Base-by-base conservation (phyloP, 1,140 invertebrate species). In the Cyphomyrmex costatus region DNA sequence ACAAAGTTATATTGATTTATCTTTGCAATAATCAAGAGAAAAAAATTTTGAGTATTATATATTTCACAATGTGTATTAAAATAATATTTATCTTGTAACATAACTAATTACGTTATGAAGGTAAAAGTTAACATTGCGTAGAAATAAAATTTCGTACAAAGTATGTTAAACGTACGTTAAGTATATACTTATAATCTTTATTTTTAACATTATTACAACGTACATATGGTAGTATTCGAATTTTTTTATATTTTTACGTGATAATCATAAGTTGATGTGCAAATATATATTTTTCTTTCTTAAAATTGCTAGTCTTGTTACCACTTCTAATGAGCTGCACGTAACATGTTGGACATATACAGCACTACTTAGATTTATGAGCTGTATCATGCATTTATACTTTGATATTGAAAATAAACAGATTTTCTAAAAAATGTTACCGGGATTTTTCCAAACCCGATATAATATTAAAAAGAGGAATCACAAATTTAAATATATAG, bases 71-170 rank as follows among this genome's bases (percentile, higher is more conserved):
- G 16, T 65, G 10, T 27, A 63, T 63, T 46, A 8, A 14, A 60
- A 42, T n/a, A 60, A 27, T 19, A 53, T 14, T 76, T 27, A 58
- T 27, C 6, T 6, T 10, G 3, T 33, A 76, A 36, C 14, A 16
- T 16, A 21, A 21, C n/a, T 16, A 56, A 76, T 36, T 58, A 60
- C 2, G n/a, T 70, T 24, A 42, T 58, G 60, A 19, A n/a, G 10
- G 16, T 21, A 68, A 66, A 27, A 53, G 16, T 66, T 33, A 74
- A 56, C 8, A 6, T 60, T 42, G 10, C 3, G 21, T 65, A 2
- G 33, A 66, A 46, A 8, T 58, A 21, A 36, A 60, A 49, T 78
- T 71, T 84, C 36, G 71, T 84, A 76, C 53, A 83, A 83, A 87
- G 27, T 77, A 49, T 16, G 12, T 33, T 33, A 78, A 51, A 46